Conservation (phyloP, 2,113 vertebrate species). For the Megalops atlanticus region DNA sequence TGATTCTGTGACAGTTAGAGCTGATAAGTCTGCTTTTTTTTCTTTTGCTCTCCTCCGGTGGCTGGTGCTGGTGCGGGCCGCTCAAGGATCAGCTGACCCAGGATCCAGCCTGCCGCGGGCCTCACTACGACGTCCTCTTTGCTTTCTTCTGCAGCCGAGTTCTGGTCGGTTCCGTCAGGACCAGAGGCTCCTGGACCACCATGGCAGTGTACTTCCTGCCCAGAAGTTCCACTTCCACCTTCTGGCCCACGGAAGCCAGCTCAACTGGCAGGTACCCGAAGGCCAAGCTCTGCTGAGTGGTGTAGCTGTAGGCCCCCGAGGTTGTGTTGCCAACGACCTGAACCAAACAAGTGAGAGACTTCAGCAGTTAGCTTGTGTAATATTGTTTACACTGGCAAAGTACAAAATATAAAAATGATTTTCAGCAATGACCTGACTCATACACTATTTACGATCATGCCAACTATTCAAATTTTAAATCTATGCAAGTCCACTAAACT, state of each 20-base stretch:
- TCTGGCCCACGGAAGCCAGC: slow-evolving; percentile 81
- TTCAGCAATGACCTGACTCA: too few relatives aligned
- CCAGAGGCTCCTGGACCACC: slow-evolving; percentile 83
- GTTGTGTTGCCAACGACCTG: slow-evolving; percentile 97
- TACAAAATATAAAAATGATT: too few relatives aligned
- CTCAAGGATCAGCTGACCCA: not conserved
- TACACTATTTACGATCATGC: too few relatives aligned
- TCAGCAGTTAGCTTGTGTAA: not conserved
- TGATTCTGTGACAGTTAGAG: not conserved
- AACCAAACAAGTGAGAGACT: slow-evolving; percentile 30
- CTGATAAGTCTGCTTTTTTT: not conserved
- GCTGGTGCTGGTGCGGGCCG: not conserved
- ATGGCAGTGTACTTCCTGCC: slow-evolving; percentile 82
- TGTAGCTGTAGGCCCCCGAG: slow-evolving; percentile 91
- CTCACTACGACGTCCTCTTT: slow-evolving; percentile 51
- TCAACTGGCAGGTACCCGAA: slow-evolving; percentile 87
- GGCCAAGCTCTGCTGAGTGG: slow-evolving; percentile 81
- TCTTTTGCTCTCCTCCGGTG: not conserved
- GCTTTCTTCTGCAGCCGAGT: slow-evolving; percentile 78
- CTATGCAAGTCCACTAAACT: not conserved
- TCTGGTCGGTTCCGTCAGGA: slow-evolving; percentile 85
- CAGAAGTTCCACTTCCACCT: slow-evolving; percentile 89
- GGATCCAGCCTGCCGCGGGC: not conserved
- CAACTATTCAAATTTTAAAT: too few relatives aligned
- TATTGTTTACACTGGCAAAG: not conserved